These are phyloP conservation scores for Cylloceria caligata DNA, from an alignment of 2,888 invertebrate species.

Conservation along the genomic window DNA sequence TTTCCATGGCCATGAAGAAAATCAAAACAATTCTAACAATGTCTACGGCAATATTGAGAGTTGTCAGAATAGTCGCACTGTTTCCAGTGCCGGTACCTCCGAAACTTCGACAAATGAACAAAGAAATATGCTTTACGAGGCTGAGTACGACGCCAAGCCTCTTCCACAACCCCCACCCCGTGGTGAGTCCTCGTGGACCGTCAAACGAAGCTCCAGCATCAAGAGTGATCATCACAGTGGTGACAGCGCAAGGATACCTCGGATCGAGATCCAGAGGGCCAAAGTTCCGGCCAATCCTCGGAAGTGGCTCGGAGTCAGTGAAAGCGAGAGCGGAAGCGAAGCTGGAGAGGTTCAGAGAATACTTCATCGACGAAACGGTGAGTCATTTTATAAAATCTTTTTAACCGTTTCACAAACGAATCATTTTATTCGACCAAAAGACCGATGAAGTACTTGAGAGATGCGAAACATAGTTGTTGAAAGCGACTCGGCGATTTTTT, in stretches of 20 bases:
- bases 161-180: conserved; percentile 82
- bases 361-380: conserved; percentile 83
- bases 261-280: conserved; percentile 58
- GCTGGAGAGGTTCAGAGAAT: conserved; percentile 90
- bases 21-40: conserved; percentile 67
- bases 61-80: conserved; percentile 19
- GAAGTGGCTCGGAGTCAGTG: conserved; percentile 79
- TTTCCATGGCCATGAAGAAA: conserved; percentile 68
- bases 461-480: not conserved
- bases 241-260: conserved; percentile 50
- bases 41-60: conserved; percentile 69
- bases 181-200: conserved; percentile 67
- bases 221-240: conserved; percentile 62
- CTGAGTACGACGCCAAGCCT: conserved; percentile 83
- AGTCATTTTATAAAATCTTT: conserved; percentile 59
- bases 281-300: conserved; percentile 68
- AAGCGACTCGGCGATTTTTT: not conserved
- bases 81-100: conserved; percentile 21
- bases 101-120: conserved; percentile 25
- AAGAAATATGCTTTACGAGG: conserved; percentile 57
- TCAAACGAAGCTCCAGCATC: conserved; percentile 69
- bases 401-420: not conserved
- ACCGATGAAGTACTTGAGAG: not conserved
- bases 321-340: conserved; percentile 90
- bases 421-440: not conserved